Base-by-base conservation (phyloP, 2,113 vertebrate genomes). In the Syngnathus floridae region DNA sequence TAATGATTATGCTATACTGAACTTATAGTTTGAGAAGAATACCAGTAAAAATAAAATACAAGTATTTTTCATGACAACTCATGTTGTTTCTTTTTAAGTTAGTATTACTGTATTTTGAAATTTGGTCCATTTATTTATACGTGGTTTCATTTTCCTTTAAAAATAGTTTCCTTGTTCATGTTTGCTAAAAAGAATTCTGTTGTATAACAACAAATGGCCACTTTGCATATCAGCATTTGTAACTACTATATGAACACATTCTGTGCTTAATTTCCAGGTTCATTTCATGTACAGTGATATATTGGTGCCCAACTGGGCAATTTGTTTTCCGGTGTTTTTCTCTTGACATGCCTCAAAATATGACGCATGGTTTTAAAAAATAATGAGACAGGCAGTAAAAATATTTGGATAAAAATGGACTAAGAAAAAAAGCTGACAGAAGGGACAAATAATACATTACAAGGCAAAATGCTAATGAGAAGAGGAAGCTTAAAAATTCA, bases 391-490 rank as follows among this genome's bases (percentile, higher is more conserved):
- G 36, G 37, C 36, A 12, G 2, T 21, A 38, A 59, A 59, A 40
- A 37, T 21, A 11, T 8, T 31, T 14, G 7, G 12, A 10, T 60
- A 5, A 38, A 60, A 12, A 4, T 41, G 26, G 7, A 46, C 46
- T 21, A 35, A 7, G 41, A 61, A 58, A 37, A 72, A 52, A 59
- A 62, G 71, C 19, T 51, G 55, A 71, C 58, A 56, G 22, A 54
- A n/a, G 10, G 10, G 7, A n/a, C 54, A 35, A 65, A 74, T 69
- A 74, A 62, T 64, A 73, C 72, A 77, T 79, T 81, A 75, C 69
- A 67, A 71, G 67, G 70, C 79, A 69, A 77, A 77, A 79, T 77
- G 72, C 63, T 75, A 79, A 84, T 84, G 75, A 82, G 70, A 48
- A 65, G 51, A 21, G n/a, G 36, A 46, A 22, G 41, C 40, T 62